Percentiles rank a stretch among this genome's conserved stretches.
These are phyloP conservation scores for Hippocampus abdominalis DNA, from an alignment of 2,113 vertebrate genomes.

Conservation along the genomic window DNA sequence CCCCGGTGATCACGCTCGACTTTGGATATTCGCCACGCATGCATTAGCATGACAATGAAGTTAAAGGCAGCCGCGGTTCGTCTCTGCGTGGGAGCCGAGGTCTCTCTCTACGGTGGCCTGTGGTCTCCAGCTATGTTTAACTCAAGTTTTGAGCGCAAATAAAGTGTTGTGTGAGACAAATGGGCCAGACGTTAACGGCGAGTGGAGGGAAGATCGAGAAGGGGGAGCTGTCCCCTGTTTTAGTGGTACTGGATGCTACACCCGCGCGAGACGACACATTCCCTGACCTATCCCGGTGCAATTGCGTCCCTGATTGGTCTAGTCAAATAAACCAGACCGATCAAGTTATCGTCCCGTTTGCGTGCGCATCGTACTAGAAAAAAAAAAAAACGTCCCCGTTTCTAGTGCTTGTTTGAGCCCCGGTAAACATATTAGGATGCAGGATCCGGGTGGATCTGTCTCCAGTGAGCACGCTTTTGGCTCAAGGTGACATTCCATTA, in stretches of 20 bases:
- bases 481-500: slow-evolving; percentile 76
- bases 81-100: slow-evolving; percentile 4
- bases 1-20: slow-evolving; percentile 15
- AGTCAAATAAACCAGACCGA: slow-evolving; percentile 2
- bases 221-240: slow-evolving; percentile 54
- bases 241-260: slow-evolving; percentile 55
- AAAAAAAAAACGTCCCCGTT: slow-evolving; percentile 27
- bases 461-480: slow-evolving; percentile 68
- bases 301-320: slow-evolving; percentile 5
- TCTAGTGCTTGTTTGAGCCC: slow-evolving; percentile 7
- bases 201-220: neutral
- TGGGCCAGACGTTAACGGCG: slow-evolving; percentile 36
- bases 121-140: slow-evolving; percentile 15
- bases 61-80: neutral
- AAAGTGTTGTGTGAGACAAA: slow-evolving; percentile 31
- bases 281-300: slow-evolving; percentile 6
- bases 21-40: slow-evolving; percentile 26
- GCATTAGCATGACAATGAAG: slow-evolving; percentile 14
- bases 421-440: slow-evolving; percentile 13
- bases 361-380: slow-evolving; percentile 1
- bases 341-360: slow-evolving; percentile 7
- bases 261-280: neutral
- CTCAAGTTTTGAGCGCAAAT: slow-evolving; percentile 31
- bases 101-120: slow-evolving; percentile 32
- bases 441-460: slow-evolving; percentile 39